phyloP scores from a whole-genome alignment of 2,797 vertebrate genomes.

The Threskiornis aethiopicus region DNA sequence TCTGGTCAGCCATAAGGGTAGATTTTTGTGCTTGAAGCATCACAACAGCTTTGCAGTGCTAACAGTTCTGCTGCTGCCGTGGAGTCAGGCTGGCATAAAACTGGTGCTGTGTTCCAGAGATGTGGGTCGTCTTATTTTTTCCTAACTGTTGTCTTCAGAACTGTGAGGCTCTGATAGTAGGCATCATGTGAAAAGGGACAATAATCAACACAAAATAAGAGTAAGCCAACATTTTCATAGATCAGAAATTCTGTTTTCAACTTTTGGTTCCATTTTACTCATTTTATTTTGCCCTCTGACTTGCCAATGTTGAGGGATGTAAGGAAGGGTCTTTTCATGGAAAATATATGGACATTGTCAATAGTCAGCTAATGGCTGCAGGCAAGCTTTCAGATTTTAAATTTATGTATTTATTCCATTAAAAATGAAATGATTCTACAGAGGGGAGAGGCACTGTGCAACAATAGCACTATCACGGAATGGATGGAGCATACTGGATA shows the following conservation, averaged over 20 bases:
- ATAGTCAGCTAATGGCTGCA: constrained; percentile 7
- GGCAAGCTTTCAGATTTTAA: constrained; percentile 12
- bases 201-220: neutral
- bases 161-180: neutral
- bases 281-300: neutral
- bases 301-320: neutral
- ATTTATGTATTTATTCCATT: constrained; percentile 61
- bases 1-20: neutral
- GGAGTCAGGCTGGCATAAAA: neutral
- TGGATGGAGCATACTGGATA: neutral
- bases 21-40: neutral
- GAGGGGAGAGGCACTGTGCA: neutral
- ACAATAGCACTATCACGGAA: neutral
- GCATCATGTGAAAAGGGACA: neutral
- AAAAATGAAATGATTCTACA: constrained; percentile 35
- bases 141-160: neutral
- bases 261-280: neutral
- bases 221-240: neutral
- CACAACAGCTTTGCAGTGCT: neutral
- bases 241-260: neutral
- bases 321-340: neutral
- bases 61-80: neutral
- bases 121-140: neutral
- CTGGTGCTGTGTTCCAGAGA: neutral
- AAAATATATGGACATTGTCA: neutral